Percentiles rank a stretch among this genome's conserved stretches.
Conservation (phyloP, 2,113 vertebrate genomes). For the Tapirus terrestris region DNA sequence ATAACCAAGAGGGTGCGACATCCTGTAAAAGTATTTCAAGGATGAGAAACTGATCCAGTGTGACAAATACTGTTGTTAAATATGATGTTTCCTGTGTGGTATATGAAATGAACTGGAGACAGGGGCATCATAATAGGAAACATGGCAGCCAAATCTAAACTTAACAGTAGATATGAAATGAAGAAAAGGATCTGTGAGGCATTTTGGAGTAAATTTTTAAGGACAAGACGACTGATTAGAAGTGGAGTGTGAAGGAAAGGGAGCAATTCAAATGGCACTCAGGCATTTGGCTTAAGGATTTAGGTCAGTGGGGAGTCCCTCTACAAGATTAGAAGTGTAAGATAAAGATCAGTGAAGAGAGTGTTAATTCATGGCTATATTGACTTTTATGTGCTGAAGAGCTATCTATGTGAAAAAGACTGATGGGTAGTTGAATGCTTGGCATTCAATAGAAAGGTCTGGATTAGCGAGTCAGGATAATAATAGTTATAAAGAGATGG, state of each 20-base stretch:
- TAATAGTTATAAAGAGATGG: slow-evolving; percentile 3
- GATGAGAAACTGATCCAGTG: not conserved
- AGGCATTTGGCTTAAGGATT: not conserved
- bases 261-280: not conserved
- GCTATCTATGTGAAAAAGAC: not conserved
- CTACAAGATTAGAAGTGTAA: not conserved
- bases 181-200: not conserved
- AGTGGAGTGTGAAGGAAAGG: not conserved
- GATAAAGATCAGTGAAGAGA: not conserved
- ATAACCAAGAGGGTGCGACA: not conserved
- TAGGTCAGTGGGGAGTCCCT: not conserved
- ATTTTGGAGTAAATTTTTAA: slow-evolving; percentile 9
- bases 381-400: not conserved
- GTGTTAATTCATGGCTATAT: not conserved
- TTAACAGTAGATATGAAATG: not conserved
- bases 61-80: not conserved
- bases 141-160: not conserved
- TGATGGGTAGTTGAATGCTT: not conserved
- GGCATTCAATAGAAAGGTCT: not conserved
- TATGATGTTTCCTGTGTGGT: not conserved
- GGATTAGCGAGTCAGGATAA: not conserved
- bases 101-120: not conserved
- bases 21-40: not conserved
- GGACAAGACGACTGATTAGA: not conserved
- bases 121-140: not conserved